Conservation (phyloP, 2,888 invertebrate genomes). For the Notodonta ziczac region DNA sequence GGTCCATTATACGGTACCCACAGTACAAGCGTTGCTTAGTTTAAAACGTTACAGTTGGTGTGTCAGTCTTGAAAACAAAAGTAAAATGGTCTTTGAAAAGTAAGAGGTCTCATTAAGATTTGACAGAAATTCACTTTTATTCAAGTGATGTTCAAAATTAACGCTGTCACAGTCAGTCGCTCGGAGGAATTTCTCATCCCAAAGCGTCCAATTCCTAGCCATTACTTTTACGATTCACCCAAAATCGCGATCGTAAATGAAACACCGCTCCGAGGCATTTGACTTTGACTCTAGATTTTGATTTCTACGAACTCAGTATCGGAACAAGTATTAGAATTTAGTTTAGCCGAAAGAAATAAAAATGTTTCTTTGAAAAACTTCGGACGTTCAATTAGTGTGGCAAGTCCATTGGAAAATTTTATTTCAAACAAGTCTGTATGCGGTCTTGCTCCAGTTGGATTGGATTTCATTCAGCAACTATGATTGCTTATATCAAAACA, state of each 20-base stretch:
- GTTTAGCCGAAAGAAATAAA: too few species aligned
- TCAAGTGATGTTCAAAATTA: slow-evolving; percentile 29
- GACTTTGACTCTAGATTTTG: slow-evolving; percentile 37
- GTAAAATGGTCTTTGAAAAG: slow-evolving; percentile 4
- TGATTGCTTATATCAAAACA: slow-evolving; percentile 25
- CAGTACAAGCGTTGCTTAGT: too few species aligned
- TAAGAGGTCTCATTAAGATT: slow-evolving; percentile 18
- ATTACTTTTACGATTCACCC: slow-evolving; percentile 38
- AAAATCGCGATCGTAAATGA: slow-evolving; percentile 39
- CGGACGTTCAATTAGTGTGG: slow-evolving; percentile 29
- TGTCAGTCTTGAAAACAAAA: too few species aligned
- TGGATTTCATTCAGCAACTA: slow-evolving; percentile 18
- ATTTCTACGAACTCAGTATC: slow-evolving; percentile 36
- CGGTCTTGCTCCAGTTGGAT: slow-evolving; percentile 10
- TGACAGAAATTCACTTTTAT: slow-evolving; percentile 23
- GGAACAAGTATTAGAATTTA: slow-evolving; percentile 12
- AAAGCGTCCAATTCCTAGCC: slow-evolving; percentile 33
- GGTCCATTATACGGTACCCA: too few species aligned
- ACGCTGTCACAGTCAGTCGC: slow-evolving; percentile 22
- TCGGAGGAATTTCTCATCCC: slow-evolving; percentile 34
- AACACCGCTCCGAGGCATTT: slow-evolving; percentile 36
- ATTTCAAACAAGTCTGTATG: slow-evolving; percentile 23
- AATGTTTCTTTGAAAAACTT: too few species aligned
- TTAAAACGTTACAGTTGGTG: too few species aligned
- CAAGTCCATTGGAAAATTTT: slow-evolving; percentile 38